These are phyloP conservation scores for Crypturellus tataupa DNA, from an alignment of 2,797 vertebrate genomes.

Conservation along the genomic window DNA sequence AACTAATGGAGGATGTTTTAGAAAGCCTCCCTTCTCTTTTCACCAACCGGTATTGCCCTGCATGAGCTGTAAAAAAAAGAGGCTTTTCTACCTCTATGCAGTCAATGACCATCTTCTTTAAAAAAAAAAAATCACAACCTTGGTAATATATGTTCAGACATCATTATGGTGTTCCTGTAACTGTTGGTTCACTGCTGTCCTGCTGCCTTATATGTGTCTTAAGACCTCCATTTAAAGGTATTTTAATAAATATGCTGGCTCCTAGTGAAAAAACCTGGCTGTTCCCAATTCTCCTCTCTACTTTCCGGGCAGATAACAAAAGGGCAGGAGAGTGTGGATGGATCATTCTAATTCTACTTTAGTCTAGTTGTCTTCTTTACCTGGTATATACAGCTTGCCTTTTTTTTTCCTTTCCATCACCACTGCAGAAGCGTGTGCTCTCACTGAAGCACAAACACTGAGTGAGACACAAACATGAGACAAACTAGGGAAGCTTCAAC, in stretches of 20 bases:
- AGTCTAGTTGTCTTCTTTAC: neutral
- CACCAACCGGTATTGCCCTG: neutral
- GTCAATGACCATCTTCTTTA: neutral
- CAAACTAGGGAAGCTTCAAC: no score
- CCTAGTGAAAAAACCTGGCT: neutral
- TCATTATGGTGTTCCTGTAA: fast-evolving
- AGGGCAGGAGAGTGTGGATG: neutral
- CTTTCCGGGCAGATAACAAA: neutral
- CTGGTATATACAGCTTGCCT: neutral
- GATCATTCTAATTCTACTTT: neutral
- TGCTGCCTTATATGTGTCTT: fast-evolving
- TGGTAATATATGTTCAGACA: neutral
- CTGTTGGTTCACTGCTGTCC: neutral
- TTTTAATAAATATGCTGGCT: neutral
- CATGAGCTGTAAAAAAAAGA: neutral
- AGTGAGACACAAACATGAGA: neutral
- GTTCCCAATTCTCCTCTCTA: neutral
- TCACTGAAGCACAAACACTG: neutral
- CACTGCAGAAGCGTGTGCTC: neutral
- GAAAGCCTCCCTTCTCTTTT: neutral
- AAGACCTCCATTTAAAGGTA: no score
- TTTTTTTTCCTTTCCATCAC: neutral
- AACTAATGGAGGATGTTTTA: neutral
- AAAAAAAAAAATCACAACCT: neutral
- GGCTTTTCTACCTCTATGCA: neutral